Evolutionary conservation across 30 jellyfish, hydroid and myxozoan genomes (phyloP).

Genomic region (Sanderia malayensis): DNA sequence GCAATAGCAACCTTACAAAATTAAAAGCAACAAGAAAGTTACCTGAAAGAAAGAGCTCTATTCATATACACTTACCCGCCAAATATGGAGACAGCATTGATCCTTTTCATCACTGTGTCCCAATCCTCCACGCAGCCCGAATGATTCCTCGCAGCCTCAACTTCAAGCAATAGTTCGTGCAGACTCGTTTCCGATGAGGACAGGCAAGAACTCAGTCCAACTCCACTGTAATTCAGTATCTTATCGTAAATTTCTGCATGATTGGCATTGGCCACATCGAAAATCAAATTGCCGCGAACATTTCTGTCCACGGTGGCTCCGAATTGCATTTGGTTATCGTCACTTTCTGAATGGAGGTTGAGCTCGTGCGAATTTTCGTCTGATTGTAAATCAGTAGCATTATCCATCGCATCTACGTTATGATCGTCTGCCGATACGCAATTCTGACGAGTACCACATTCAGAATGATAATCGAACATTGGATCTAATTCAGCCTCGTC

Average conservation of each 20-base stretch:
- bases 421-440: neutral
- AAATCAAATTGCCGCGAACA: constrained; percentile 20
- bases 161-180: constrained; percentile 55
- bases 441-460: neutral
- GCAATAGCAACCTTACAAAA: too few relatives aligned
- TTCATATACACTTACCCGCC: constrained; percentile 70
- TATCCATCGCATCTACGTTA: neutral
- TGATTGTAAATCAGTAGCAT: neutral
- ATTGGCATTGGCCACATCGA: constrained; percentile 16
- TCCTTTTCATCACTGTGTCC: constrained; percentile 67
- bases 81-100: constrained; percentile 66
- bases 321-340: neutral
- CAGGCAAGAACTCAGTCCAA: constrained; percentile 33
- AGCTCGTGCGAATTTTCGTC: neutral
- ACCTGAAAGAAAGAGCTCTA: too few relatives aligned
- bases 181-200: constrained; percentile 60
- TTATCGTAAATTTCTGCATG: constrained; percentile 33
- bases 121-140: constrained; percentile 64
- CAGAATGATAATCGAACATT: neutral
- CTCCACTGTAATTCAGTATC: constrained; percentile 47
- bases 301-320: constrained; percentile 47
- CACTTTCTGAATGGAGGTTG: neutral
- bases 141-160: constrained; percentile 44
- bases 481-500: constrained; percentile 5
- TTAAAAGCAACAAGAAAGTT: too few relatives aligned